phyloP scores from a whole-genome alignment of 1,140 invertebrate species.

The Pygmarrhopalites habei region DNA sequence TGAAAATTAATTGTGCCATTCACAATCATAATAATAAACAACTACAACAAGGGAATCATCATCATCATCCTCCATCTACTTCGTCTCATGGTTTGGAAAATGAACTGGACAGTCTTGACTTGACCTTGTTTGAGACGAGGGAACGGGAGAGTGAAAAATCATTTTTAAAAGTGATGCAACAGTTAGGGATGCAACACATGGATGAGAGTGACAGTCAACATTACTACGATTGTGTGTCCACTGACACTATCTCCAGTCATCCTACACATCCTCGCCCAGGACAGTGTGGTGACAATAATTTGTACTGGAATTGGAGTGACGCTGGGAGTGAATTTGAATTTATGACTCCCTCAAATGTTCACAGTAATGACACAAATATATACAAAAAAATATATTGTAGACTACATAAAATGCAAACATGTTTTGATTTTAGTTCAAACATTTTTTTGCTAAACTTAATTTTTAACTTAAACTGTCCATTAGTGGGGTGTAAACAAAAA shows the following conservation, averaged over 20 bases:
- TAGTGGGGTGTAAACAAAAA: too few relatives aligned
- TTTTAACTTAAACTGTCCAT: too few relatives aligned
- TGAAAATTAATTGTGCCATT: not conserved
- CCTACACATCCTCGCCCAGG: not conserved
- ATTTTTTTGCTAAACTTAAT: too few relatives aligned
- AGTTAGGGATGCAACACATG: constrained; percentile 6
- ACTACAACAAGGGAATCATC: not conserved
- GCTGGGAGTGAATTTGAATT: constrained; percentile 40
- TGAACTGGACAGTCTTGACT: constrained; percentile 40
- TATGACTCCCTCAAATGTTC: constrained; percentile 21
- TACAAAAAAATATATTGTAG: too few relatives aligned
- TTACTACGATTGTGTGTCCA: constrained; percentile 26
- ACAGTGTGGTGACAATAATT: not conserved
- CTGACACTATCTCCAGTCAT: not conserved
- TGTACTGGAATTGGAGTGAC: constrained; percentile 38
- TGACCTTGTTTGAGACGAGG: constrained; percentile 38
- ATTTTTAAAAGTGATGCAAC: constrained; percentile 7
- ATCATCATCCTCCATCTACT: not conserved
- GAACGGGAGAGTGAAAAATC: constrained; percentile 12
- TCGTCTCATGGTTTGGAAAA: constrained; percentile 26
- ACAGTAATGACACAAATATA: constrained; percentile 9
- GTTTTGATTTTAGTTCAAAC: too few relatives aligned
- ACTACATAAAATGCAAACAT: too few relatives aligned
- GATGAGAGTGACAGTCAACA: constrained; percentile 2
- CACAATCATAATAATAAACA: too few relatives aligned